phyloP scores from a whole-genome alignment of 2,888 invertebrate genomes.

The Autographa gamma region DNA sequence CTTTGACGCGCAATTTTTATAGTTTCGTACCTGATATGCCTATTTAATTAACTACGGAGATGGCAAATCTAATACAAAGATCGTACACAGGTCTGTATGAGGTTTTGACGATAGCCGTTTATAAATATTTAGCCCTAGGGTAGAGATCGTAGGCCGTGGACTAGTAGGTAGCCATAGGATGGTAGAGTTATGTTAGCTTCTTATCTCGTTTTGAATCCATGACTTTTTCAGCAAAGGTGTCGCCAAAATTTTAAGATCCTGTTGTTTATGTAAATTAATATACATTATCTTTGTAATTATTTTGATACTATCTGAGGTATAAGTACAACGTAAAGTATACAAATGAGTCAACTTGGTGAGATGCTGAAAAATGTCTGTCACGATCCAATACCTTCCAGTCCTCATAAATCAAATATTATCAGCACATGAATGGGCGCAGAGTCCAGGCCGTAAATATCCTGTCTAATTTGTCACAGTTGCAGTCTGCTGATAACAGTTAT shows the following conservation, averaged over 20 bases:
- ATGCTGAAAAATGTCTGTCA: not conserved
- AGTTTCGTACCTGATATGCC: not conserved
- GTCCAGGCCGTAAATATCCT: conserved; percentile 55
- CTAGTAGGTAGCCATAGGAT: no score
- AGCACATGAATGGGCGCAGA: conserved; percentile 47
- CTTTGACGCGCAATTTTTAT: not conserved
- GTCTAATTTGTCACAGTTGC: conserved; percentile 64
- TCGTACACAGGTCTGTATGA: no score
- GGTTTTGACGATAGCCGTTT: no score
- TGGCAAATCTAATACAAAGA: not conserved
- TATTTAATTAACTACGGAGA: not conserved
- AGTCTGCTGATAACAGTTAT: conserved; percentile 58
- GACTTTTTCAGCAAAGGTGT: no score
- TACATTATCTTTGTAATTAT: not conserved
- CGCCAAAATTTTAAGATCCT: not conserved
- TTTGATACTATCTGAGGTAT: not conserved
- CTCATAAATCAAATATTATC: conserved; percentile 12
- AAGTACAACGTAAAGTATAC: no score
- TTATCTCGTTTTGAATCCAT: no score
- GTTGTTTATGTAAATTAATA: not conserved
- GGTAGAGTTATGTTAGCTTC: no score
- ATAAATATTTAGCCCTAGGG: no score
- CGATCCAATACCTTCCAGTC: not conserved
- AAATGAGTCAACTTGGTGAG: not conserved
- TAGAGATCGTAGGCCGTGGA: no score